Conservation (phyloP, 2,888 invertebrate species). For the Tethea ocularis region DNA sequence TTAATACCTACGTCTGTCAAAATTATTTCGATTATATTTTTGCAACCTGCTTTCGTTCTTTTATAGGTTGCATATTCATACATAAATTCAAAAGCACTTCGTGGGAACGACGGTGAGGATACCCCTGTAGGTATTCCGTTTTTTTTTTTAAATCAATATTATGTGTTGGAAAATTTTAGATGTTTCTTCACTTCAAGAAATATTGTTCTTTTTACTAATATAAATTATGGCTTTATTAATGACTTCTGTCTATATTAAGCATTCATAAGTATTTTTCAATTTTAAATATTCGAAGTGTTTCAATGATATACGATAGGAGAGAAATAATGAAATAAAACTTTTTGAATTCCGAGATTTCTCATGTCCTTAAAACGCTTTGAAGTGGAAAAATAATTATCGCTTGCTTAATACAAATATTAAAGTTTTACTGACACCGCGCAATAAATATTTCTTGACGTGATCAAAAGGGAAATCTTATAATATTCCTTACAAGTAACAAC, state of each 20-base stretch:
- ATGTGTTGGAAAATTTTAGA: conserved; percentile 16
- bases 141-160: conserved; percentile 43
- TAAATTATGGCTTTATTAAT: not conserved
- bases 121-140: conserved; percentile 88
- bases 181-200: conserved; percentile 19
- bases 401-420: no score
- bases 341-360: no score
- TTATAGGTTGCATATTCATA: conserved; percentile 86
- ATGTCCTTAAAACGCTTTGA: no score
- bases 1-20: conserved; percentile 33
- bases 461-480: not conserved
- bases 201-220: conserved; percentile 8
- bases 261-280: no score
- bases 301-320: not conserved
- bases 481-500: not conserved
- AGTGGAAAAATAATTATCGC: no score
- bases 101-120: conserved; percentile 83
- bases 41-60: conserved; percentile 83
- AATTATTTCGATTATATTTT: conserved; percentile 66
- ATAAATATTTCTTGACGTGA: not conserved
- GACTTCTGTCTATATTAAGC: not conserved
- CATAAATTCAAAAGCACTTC: conserved; percentile 75
- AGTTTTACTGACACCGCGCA: not conserved
- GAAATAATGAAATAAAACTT: no score
- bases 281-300: no score